These are phyloP conservation scores for Drosophila putrida DNA, from an alignment of 2,888 invertebrate genomes.

Conservation along the genomic window DNA sequence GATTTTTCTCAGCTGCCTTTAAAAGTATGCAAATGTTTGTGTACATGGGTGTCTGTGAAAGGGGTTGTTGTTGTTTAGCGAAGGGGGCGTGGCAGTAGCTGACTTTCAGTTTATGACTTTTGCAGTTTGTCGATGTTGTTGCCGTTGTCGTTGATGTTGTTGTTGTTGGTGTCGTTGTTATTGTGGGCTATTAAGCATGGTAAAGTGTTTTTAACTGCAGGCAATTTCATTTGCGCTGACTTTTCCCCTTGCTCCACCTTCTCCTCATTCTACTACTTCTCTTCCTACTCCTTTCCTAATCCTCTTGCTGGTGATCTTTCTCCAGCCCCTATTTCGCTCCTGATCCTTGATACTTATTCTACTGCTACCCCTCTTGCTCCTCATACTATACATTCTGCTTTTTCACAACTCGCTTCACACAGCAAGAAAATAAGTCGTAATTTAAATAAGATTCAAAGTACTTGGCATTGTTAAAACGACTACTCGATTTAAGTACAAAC, in stretches of 20 bases:
- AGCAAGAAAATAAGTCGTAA: no score
- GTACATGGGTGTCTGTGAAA: conserved; percentile 18
- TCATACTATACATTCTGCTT: no score
- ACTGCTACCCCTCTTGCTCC: no score
- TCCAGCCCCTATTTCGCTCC: not conserved
- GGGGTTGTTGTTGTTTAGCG: conserved; percentile 30
- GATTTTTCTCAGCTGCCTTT: conserved; percentile 78
- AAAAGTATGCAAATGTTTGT: conserved; percentile 83
- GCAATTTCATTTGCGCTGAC: conserved; percentile 76
- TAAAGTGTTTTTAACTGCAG: conserved; percentile 82
- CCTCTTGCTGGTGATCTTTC: not conserved
- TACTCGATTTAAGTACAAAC: no score
- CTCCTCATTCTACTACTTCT: not conserved
- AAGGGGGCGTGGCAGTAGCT: conserved; percentile 64
- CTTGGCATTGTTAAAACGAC: no score
- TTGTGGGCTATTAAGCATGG: conserved; percentile 54
- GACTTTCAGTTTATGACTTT: conserved; percentile 71
- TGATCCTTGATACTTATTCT: no score
- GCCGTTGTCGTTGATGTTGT: conserved; percentile 17
- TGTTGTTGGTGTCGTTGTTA: conserved; percentile 34
- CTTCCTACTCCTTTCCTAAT: no score
- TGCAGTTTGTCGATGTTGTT: conserved; percentile 8
- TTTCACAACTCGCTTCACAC: no score
- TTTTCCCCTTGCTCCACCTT: not conserved
- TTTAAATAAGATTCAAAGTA: no score